Conservation (phyloP, 2,113 vertebrate genomes). For the Tichodroma muraria region DNA sequence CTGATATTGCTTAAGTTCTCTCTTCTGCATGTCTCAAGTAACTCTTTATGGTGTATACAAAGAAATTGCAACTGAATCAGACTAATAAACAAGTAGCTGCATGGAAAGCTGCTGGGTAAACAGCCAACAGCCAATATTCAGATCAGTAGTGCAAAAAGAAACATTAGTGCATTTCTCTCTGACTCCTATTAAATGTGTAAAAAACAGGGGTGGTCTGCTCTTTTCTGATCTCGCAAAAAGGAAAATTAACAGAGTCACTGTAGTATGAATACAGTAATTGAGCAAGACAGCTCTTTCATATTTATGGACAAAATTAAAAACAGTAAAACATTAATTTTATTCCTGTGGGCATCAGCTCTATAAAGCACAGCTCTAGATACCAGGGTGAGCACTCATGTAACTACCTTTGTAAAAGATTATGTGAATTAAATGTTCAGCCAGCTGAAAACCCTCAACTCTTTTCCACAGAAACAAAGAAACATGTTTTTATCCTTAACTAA, state of each 20-base stretch:
- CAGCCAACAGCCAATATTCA: neutral
- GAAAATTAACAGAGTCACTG: neutral
- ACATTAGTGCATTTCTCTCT: neutral
- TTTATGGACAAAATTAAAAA: neutral
- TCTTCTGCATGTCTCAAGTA: neutral
- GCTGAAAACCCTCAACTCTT: neutral
- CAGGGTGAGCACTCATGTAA: neutral
- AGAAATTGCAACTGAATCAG: neutral
- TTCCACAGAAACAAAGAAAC: neutral
- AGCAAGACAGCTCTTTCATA: neutral
- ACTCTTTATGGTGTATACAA: neutral
- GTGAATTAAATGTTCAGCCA: neutral
- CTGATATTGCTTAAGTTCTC: neutral
- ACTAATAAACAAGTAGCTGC: neutral
- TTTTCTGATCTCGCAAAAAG: neutral
- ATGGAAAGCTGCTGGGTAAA: neutral
- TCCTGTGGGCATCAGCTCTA: neutral
- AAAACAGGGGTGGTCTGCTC: neutral
- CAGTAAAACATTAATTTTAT: neutral
- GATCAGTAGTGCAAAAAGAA: neutral
- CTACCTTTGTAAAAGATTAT: neutral
- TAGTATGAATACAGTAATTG: neutral
- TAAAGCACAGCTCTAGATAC: neutral
- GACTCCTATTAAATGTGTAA: neutral
- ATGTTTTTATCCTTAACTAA: neutral